Base-by-base conservation (phyloP, 1,140 invertebrate species). In the Solenopsis invicta region DNA sequence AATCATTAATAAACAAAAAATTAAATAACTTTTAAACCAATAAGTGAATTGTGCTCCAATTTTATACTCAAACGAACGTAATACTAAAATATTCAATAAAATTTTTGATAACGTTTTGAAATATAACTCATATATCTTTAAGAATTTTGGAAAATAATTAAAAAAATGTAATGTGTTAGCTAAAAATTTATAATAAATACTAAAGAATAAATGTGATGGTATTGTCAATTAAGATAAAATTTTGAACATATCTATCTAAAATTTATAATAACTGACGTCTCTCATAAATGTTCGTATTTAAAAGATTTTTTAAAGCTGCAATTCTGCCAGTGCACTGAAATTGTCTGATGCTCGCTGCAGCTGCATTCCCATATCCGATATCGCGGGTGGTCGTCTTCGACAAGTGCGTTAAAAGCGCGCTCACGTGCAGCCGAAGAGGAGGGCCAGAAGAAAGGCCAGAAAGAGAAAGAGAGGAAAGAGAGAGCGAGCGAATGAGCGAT, bases 341-440 rank as follows among this genome's bases (percentile, higher is more conserved):
- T 61, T 69, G 34, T 67, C 21, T 45, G 54, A 29, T 74, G 37
- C 0, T 54, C 41, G 52, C 48, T 13, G 18, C 52, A 56, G n/a
- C 21, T 66, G 45, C 29, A 41, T 75, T 75, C 77, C 61, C 61
- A 59, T 54, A 45, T 16, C n/a, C 29, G 9, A 45, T 67, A 72
- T 34, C 45, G 54, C 54, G 87, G 87, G 88, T 89, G 88, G 88
- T 86, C 80, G 72, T 59, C 16, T 37, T 24, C 34, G 37, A 48
- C 34, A 69, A 62, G 62, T 45, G 87, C 50, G 81, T 89, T 89
- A 88, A 89, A 88, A 86, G 87, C 48, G 76, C 66, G 50, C 59
- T 86, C 82, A 74, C 82, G 87, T 89, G 75, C 52, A 34, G 41
- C 3, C 80, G 45, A 74, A 50, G 54, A 71, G 41, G 37, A 59